Percentiles rank a stretch among this genome's conserved stretches.
Evolutionary conservation across 2,797 vertebrate species (phyloP).

Genomic region (Malurus leucopterus): DNA sequence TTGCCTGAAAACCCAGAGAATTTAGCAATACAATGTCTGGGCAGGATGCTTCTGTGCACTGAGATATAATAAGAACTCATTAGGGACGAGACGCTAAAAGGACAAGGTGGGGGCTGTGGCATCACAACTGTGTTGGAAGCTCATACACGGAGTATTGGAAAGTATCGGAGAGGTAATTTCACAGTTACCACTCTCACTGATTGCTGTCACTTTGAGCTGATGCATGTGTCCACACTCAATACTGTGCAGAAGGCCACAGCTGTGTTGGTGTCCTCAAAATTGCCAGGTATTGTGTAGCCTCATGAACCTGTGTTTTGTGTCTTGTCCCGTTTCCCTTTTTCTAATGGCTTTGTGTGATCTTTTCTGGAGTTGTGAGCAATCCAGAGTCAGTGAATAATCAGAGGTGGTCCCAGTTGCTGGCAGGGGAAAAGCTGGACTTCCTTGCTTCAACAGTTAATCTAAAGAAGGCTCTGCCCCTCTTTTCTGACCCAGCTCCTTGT

Average conservation of each 20-base stretch:
- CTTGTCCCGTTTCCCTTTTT: slow-evolving; percentile 1
- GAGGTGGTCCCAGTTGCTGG: background rate
- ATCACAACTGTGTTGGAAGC: slow-evolving; percentile 30
- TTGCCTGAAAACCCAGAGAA: slow-evolving; percentile 53
- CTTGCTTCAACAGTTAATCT: background rate
- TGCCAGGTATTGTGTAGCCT: background rate
- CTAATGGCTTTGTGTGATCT: background rate
- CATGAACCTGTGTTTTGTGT: background rate
- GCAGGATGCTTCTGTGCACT: slow-evolving; percentile 18
- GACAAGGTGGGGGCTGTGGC: background rate
- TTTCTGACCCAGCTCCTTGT: background rate
- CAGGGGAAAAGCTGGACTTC: background rate
- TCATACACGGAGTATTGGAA: background rate
- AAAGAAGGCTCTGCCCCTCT: background rate
- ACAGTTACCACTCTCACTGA: background rate
- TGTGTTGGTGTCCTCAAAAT: background rate
- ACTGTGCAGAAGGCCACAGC: background rate
- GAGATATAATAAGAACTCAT: slow-evolving; percentile 38
- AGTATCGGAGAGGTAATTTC: slow-evolving; percentile 13
- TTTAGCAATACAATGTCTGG: slow-evolving; percentile 44
- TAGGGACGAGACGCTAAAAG: background rate
- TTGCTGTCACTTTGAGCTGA: background rate
- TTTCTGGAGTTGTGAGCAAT: background rate
- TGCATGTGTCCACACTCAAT: background rate
- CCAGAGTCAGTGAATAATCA: background rate